Evolutionary conservation across 92 coral and sea anemone species (phyloP), one percentile per base, ranked within the genome.

Genomic region (Nematostella vectensis): DNA sequence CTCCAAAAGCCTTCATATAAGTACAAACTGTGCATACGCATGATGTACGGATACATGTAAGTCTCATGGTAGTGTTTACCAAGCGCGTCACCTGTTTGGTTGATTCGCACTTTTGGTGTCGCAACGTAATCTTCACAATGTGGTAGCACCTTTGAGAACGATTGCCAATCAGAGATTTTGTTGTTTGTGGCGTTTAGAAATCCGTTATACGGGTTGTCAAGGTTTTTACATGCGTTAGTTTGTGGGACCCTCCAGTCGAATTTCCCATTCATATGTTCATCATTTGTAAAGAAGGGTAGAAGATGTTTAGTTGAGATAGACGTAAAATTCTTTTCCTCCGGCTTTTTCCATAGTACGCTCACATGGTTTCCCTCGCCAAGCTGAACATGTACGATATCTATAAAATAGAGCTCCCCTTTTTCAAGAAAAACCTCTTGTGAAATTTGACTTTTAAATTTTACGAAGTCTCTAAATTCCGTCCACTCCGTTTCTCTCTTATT

Each of bases 301-400:
- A 76, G 43, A 56, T 6, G 61, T 9, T 53, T 48, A 36, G 27
- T 29, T 19, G 38, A 4, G 3, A 82, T 76, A 25, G 26, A 19
- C 31, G 59, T 62, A 50, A 76, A 76, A 24, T 54, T 49, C 2
- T 18, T 17, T 6, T 27, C 18, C 0, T 55, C 47, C 16, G 84
- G 82, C 17, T n/a, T 37, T 67, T 70, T 70, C 96, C 96, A 88
- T 6, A 2, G 55, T 0, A 83, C 83, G 12, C 55, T 50, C 15
- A 88, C 23, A 39, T 62, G 57, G 29, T 70, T 69, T 18, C 26
- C 47, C 24, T 54, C 30, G 4, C 62, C 49, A 16, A 13, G 1
- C n/a, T 71, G 78, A 39, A 51, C 59, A 21, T 78, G 88, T 11
- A 79, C 3, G 11, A 75, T 40, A 31, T 88, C 88, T 3, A 88